Evolutionary conservation across 2,888 invertebrate species (phyloP), one percentile per base, ranked within the genome.

Genomic region (Epiblema foenella): DNA sequence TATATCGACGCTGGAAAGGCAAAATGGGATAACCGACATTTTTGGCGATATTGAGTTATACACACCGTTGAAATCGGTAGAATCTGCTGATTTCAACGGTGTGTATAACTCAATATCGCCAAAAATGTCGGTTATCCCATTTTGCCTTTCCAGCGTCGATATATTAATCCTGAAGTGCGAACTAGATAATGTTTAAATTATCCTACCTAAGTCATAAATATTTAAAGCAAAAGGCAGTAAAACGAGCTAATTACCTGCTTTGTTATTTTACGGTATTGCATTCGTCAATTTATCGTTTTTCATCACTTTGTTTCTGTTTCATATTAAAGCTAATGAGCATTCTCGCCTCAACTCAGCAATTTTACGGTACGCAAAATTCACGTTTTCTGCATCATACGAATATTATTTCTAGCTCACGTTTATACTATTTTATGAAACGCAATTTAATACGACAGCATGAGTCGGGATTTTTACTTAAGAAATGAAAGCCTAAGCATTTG

Each of bases 331-430:
- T 64, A 52, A 42, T 39, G 64, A 64, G 63, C 58, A 64, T 64
- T 69, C 58, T 18, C 37, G 63, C 69, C 64, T 42, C 58, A 42
- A 52, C 56, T 65, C 52, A 64, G 52, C 64, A 59, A 64, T 69
- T 65, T 69, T 59, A 46, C 60, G 29, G 39, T 24, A 42, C 58
- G 64, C 64, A 15, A 58, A 58, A 64, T 64, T 69, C 51, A 52
- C 17, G 39, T 57, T 69, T 49, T 49, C 49, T 37, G 37, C 29
- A 57, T 42, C 18, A 29, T 18, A 42, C 39, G 18, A 54, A 46
- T 52, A 37, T n/a, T 20, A 39, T 24, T 54, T 54, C 54, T 54
- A 51, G 37, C 51, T 15, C 10, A 24, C 33, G 15, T 63, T 63
- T 37, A 51, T 52, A 37, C 18, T 15, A 51, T 51, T 52, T 18